Conservation (phyloP, 2,113 vertebrate genomes). For the Symphodus melops region DNA sequence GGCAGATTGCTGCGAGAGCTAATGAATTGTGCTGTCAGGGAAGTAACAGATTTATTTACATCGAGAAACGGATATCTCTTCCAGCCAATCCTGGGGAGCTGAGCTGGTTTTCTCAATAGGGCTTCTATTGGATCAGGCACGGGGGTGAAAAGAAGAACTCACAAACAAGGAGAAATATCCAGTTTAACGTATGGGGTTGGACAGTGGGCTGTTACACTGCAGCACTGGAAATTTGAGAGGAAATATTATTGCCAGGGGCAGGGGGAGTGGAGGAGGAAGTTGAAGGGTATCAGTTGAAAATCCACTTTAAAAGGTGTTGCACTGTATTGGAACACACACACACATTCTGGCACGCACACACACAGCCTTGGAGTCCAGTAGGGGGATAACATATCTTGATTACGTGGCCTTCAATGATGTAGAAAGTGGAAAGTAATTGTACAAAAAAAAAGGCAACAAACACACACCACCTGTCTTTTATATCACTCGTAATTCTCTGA, state of each 20-base stretch:
- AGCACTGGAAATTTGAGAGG: conserved; percentile 43
- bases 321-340: conserved; percentile 18
- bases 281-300: conserved; percentile 63
- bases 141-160: conserved; percentile 3
- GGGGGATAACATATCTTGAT: conserved; percentile 1
- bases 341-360: conserved; percentile 18
- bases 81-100: conserved; percentile 54
- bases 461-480: background rate
- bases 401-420: conserved; percentile 15
- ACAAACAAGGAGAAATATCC: background rate
- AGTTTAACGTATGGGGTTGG: conserved; percentile 30
- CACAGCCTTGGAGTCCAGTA: conserved; percentile 28
- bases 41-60: conserved; percentile 79
- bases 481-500: background rate
- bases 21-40: conserved; percentile 80
- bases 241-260: conserved; percentile 45
- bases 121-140: conserved; percentile 53
- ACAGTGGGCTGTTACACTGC: conserved; percentile 1
- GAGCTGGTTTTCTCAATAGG: conserved; percentile 36
- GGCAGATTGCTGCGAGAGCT: conserved; percentile 65
- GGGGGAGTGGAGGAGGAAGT: conserved; percentile 35
- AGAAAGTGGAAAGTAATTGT: background rate
- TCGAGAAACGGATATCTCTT: conserved; percentile 64
- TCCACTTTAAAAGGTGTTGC: conserved; percentile 53
- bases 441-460: background rate